A percentile compares a stretch with the other conserved stretches of the same genome.
Evolutionary conservation across 1,140 invertebrate genomes (phyloP).

Genomic region (Drosophila jambulina): DNA sequence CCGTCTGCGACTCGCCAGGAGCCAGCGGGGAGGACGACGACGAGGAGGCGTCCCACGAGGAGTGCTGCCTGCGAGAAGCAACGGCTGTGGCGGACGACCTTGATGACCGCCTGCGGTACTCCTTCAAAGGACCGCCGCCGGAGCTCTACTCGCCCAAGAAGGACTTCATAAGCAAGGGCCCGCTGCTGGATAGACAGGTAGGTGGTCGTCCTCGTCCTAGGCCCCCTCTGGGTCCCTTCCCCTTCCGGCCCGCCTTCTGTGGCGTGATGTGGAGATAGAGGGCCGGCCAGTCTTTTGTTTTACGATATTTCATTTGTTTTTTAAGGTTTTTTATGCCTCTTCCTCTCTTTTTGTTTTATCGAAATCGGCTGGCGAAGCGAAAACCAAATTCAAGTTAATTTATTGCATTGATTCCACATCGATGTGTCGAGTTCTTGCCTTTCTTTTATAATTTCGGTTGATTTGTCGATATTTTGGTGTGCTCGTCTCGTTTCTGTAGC

Average conservation of each 20-base stretch:
- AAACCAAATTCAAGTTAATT: conserved; percentile 74
- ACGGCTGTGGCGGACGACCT: conserved; percentile 10
- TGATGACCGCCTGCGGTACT: conserved; percentile 63
- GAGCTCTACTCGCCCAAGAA: conserved; percentile 77
- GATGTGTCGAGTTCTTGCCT: conserved; percentile 77
- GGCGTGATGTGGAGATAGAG: conserved; percentile 33
- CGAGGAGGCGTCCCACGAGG: conserved; percentile 13
- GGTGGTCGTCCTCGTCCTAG: conserved; percentile 33
- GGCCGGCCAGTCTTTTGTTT: conserved; percentile 27
- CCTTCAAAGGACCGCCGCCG: conserved; percentile 74
- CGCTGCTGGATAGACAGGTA: conserved; percentile 78
- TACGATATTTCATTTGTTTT: conserved; percentile 56
- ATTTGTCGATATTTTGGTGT: conserved; percentile 77
- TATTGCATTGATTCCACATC: conserved; percentile 80
- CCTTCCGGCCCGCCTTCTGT: conserved; percentile 27
- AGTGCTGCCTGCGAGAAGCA: conserved; percentile 20
- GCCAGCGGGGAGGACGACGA: conserved; percentile 12
- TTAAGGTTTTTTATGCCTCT: conserved; percentile 22
- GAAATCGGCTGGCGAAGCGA: conserved; percentile 67
- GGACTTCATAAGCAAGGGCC: conserved; percentile 70
- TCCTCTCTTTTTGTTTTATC: conserved; percentile 39
- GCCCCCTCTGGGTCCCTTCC: background rate
- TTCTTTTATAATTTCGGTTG: conserved; percentile 81
- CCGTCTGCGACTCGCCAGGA: conserved; percentile 24
- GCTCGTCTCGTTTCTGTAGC: conserved; percentile 61